Conservation (phyloP, 2,888 invertebrate genomes). For the Lepidocyrtoides sp. region DNA sequence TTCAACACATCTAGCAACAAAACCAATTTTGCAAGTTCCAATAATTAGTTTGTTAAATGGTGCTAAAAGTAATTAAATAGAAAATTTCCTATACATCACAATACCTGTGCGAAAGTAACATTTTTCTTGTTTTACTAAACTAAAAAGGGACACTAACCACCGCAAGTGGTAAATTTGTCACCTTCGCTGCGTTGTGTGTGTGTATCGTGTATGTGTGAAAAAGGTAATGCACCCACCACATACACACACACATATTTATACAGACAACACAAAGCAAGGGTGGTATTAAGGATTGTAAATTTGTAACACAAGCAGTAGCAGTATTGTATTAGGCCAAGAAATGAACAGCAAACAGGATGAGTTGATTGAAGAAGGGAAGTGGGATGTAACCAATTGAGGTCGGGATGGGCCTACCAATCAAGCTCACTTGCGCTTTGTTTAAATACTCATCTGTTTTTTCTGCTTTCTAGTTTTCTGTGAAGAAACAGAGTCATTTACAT, state of each 20-base stretch:
- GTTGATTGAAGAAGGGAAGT: conserved; percentile 36
- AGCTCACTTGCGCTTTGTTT: conserved; percentile 63
- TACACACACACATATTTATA: neutral
- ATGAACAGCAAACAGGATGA: neutral
- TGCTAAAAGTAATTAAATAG: no score
- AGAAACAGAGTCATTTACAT: neutral
- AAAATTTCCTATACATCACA: no score
- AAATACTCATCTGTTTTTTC: conserved; percentile 61
- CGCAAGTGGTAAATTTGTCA: neutral
- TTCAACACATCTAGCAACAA: no score
- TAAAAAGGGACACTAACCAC: no score
- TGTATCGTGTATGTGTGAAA: neutral
- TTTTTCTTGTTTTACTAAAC: no score
- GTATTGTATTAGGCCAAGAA: neutral
- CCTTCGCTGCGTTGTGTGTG: neutral
- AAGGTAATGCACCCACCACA: neutral
- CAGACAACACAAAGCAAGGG: neutral
- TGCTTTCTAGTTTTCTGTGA: neutral
- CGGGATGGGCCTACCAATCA: conserved; percentile 77
- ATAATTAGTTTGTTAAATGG: no score
- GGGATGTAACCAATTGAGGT: conserved; percentile 59
- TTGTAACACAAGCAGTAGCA: no score
- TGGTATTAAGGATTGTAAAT: neutral
- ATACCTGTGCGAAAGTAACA: no score
- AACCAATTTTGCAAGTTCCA: no score